Percentiles rank a stretch among this genome's conserved stretches.
phyloP scores from a whole-genome alignment of 2,888 invertebrate species.

The Galeopsomyia nigrocyanea region DNA sequence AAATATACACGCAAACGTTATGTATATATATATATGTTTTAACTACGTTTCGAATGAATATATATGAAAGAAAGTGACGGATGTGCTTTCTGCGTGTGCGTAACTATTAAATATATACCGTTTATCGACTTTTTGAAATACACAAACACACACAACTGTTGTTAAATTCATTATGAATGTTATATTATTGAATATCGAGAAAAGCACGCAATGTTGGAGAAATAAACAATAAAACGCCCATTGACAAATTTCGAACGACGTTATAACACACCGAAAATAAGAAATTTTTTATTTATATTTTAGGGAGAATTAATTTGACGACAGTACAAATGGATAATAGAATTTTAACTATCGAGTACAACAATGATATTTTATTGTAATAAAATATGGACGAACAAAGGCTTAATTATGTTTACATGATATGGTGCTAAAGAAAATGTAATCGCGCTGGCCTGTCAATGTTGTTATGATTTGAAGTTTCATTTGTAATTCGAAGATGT shows the following conservation, averaged over 20 bases:
- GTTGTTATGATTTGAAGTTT: too few species aligned
- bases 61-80: constrained; percentile 13
- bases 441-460: too few species aligned
- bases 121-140: constrained; percentile 24
- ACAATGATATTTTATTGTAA: too few species aligned
- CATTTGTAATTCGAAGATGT: too few species aligned
- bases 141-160: not conserved
- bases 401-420: not conserved
- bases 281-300: too few species aligned
- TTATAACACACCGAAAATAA: not conserved
- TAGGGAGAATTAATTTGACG: too few species aligned
- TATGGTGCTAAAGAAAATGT: too few species aligned
- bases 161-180: constrained; percentile 35
- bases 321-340: too few species aligned
- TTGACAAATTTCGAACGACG: not conserved
- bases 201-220: not conserved
- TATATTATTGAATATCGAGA: not conserved
- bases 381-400: too few species aligned
- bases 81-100: constrained; percentile 29
- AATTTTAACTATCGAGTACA: too few species aligned
- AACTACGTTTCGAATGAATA: constrained; percentile 19
- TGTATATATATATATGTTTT: constrained; percentile 22
- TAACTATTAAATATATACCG: constrained; percentile 9
- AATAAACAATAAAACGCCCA: not conserved
- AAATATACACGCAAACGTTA: not conserved